These are phyloP conservation scores for Dynastes tityus DNA, from an alignment of 2,888 invertebrate species.

Conservation along the genomic window DNA sequence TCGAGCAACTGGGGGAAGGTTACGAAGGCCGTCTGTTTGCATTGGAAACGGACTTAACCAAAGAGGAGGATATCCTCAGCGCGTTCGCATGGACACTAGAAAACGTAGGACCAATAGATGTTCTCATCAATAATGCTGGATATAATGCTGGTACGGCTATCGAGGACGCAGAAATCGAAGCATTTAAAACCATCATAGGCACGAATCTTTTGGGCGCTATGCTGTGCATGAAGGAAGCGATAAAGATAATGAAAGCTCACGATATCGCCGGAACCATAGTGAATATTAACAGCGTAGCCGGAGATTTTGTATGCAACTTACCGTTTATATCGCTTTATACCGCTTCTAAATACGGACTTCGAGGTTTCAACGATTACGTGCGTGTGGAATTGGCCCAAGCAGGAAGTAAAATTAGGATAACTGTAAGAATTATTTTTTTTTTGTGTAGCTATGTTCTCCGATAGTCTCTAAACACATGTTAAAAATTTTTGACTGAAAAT, in stretches of 20 bases:
- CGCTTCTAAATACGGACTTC: conserved; percentile 40
- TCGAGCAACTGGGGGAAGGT: conserved; percentile 39
- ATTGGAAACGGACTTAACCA: conserved; percentile 46
- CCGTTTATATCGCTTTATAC: conserved; percentile 34
- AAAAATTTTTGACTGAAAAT: no score
- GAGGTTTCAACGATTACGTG: conserved; percentile 34
- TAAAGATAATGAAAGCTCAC: conserved; percentile 47
- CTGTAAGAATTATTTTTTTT: conserved; percentile 23
- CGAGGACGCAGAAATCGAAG: conserved; percentile 5
- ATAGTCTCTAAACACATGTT: no score
- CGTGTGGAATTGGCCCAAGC: conserved; percentile 27
- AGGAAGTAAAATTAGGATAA: conserved; percentile 46
- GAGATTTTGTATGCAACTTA: conserved; percentile 3
- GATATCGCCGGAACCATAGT: conserved; percentile 45
- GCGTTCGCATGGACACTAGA: conserved; percentile 49
- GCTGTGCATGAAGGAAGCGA: conserved; percentile 33
- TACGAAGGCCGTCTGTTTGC: conserved; percentile 51
- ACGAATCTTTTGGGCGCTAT: conserved; percentile 40
- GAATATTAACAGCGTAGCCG: conserved; percentile 46
- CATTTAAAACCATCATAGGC: background rate
- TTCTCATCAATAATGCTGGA: conserved; percentile 53
- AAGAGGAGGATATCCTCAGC: conserved; percentile 48
- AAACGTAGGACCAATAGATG: conserved; percentile 50
- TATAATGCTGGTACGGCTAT: background rate
- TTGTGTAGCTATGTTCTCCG: no score